Evolutionary conservation across 2,113 vertebrate genomes (phyloP).

Genomic region (Octodon degus): DNA sequence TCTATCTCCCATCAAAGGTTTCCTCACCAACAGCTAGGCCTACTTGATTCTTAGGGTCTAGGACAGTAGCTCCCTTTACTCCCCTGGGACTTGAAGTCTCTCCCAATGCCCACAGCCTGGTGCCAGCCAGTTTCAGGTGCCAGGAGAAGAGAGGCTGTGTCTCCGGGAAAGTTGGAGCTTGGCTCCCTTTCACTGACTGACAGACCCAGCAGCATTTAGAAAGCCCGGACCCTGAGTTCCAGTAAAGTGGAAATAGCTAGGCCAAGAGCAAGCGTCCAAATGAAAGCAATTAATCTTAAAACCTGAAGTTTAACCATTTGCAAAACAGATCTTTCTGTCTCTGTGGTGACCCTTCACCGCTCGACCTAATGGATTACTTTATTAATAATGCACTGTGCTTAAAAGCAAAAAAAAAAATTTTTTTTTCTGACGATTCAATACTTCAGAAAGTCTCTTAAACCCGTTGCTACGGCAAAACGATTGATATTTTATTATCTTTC

Average conservation of each 20-base stretch:
- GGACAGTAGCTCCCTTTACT: neutral
- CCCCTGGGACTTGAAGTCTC: neutral
- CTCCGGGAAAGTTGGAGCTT: constrained; percentile 85
- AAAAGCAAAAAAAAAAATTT: constrained; percentile 85
- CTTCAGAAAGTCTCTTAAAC: constrained; percentile 87
- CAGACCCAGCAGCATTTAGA: constrained; percentile 47
- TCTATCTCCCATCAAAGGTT: neutral
- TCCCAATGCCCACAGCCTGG: neutral
- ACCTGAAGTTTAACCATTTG: constrained; percentile 89
- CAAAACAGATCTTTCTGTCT: constrained; percentile 87
- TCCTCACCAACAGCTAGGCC: neutral
- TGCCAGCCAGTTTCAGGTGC: constrained; percentile 16
- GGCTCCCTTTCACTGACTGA: constrained; percentile 84
- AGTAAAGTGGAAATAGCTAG: constrained; percentile 83
- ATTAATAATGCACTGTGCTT: constrained; percentile 92
- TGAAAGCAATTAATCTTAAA: constrained; percentile 91
- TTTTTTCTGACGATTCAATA: constrained; percentile 86
- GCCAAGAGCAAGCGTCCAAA: constrained; percentile 87
- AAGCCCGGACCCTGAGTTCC: constrained; percentile 75
- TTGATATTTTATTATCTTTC: constrained; percentile 87
- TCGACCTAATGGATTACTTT: constrained; percentile 91
- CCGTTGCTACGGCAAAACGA: constrained; percentile 86
- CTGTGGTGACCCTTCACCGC: constrained; percentile 88
- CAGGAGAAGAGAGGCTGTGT: constrained; percentile 11
- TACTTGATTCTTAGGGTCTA: constrained; percentile 23